Percentiles rank a stretch among this genome's conserved stretches.
These are phyloP conservation scores for Bimastos eiseni DNA, from an alignment of 2,888 invertebrate genomes.

Conservation along the genomic window DNA sequence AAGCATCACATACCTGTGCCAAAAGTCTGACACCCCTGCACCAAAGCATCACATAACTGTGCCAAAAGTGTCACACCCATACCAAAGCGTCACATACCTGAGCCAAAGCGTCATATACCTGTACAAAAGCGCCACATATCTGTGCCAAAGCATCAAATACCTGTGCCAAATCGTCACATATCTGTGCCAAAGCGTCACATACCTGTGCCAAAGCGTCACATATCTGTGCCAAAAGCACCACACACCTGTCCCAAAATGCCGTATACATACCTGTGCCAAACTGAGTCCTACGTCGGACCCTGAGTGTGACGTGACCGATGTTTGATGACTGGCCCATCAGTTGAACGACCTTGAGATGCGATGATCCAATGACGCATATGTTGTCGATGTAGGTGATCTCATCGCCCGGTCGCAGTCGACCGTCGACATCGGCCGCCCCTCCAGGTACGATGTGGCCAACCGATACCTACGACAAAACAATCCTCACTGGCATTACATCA, in stretches of 20 bases:
- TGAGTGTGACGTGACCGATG: constrained; percentile 81
- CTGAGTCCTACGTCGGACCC: constrained; percentile 69
- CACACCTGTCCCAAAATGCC: too few species aligned
- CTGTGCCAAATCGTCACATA: not conserved
- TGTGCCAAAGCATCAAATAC: not conserved
- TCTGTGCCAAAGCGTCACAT: not conserved
- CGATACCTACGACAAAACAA: constrained; percentile 70
- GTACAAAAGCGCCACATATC: not conserved
- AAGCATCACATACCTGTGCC: not conserved
- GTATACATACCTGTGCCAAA: constrained; percentile 37
- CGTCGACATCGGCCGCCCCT: constrained; percentile 90
- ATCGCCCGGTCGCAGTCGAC: constrained; percentile 86
- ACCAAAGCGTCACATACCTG: too few species aligned
- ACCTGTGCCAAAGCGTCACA: not conserved
- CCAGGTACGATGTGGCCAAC: constrained; percentile 95
- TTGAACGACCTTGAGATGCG: constrained; percentile 90
- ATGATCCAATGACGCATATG: constrained; percentile 78
- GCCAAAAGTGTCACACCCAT: not conserved
- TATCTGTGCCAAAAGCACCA: not conserved
- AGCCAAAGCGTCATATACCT: too few species aligned
- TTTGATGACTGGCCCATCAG: constrained; percentile 86
- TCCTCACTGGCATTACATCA: not conserved
- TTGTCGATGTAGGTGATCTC: constrained; percentile 92
- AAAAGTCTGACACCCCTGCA: not conserved
- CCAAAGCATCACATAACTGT: not conserved